Base-by-base conservation (phyloP, 2,888 invertebrate genomes). In the Chaetogeoica ovagalla region DNA sequence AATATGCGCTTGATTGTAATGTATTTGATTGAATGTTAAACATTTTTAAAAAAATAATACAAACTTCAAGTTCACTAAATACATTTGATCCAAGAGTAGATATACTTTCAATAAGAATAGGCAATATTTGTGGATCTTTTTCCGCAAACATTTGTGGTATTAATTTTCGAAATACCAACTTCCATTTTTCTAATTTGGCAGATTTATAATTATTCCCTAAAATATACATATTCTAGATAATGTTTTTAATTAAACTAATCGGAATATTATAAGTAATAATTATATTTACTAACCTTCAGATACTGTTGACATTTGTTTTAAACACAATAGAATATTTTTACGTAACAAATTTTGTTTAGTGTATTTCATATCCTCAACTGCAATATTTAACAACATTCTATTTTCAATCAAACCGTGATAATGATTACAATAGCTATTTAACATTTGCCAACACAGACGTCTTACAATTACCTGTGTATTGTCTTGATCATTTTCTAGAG, bases 351-450 rank as follows among this genome's bases (percentile, higher is more conserved):
- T 79, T 57, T 79, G 79, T 79, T 79, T 79, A 30, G 71, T 63
- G 9, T 57, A 79, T 71, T 79, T 79, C 70, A 79, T 70, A 21
- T 79, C 79, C 13, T 79, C 79, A 2, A 79, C 63, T 15, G 70
- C 79, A 63, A 79, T 79, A 30, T 79, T 79, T 6, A 79, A 57
- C 37, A 79, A 63, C 79, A 79, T 79, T 57, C 79, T 79, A 43
- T 79, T 79, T 79, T 79, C 79, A 79, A 79, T 79, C 9, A 79
- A 30, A 65, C 79, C 70, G 30, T 55, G 43, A 55, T 79, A 79
- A 55, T 70, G 57, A 69, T 79, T 71, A 71, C 79, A 71, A 15
- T 79, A 79, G 21, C 79, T 63, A 39, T 52, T 79, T 71, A 79
- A 71, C 30, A 79, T 30, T 79, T 79, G 70, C 79, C 79, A 79